phyloP scores from a whole-genome alignment of 2,797 vertebrate species.

The Mycteria americana region DNA sequence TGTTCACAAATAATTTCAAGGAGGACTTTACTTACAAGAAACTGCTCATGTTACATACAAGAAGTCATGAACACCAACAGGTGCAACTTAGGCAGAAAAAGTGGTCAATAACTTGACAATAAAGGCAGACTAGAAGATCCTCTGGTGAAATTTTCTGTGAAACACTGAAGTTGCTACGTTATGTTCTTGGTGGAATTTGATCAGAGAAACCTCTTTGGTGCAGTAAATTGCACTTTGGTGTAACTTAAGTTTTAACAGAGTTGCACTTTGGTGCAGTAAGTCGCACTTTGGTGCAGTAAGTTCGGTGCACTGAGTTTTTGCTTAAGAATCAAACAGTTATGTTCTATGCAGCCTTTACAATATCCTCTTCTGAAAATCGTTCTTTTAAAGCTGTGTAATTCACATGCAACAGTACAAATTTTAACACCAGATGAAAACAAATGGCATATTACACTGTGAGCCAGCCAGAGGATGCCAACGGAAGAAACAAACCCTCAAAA shows the following conservation, averaged over 20 bases:
- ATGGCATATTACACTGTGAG: not conserved
- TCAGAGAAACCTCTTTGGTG: not conserved
- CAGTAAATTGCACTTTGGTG: too few relatives aligned
- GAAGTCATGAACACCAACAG: not conserved
- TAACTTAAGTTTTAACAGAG: too few relatives aligned
- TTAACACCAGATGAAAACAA: not conserved
- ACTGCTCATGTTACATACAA: accelerated
- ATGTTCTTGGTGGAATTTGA: not conserved
- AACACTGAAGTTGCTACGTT: not conserved
- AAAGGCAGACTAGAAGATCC: not conserved
- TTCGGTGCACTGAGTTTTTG: not conserved
- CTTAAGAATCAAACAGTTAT: not conserved
- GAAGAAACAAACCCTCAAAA: not conserved
- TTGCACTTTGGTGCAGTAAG: not conserved
- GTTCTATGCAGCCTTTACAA: not conserved
- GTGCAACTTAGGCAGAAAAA: not conserved
- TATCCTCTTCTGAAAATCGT: not conserved
- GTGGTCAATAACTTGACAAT: not conserved
- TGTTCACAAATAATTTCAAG: not conserved
- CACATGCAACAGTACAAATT: not conserved
- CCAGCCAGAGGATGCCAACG: not conserved
- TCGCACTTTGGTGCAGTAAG: not conserved
- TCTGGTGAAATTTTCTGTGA: not conserved
- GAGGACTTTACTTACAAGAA: not conserved
- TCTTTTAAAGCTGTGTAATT: not conserved